Evolutionary conservation across 2,113 vertebrate genomes (phyloP), one percentile per base, ranked within the genome.

Genomic region (Salvator merianae): DNA sequence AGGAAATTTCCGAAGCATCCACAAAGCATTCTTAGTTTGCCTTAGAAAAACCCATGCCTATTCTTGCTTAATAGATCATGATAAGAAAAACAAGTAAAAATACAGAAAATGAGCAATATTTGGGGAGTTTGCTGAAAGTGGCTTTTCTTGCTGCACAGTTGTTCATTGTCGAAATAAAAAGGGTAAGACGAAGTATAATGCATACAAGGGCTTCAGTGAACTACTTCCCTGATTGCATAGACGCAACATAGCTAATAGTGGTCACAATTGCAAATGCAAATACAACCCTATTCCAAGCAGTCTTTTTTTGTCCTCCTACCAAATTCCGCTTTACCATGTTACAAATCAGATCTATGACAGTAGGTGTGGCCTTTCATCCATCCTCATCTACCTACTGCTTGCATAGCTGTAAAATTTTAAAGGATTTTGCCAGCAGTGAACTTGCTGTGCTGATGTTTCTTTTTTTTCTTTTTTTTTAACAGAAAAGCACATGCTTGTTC

Each of bases 341-440:
- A 90, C 88, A 92, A 85, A 83, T 92, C 91, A 86, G 83, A 91
- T 91, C 76, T 91, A 92, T 92, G 83, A 86, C 90, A 85, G 93
- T 93, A 92, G 89, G 88, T 43, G 91, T 80, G 90, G 82, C 90
- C 92, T 93, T 94, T 91, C 91, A 89, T 89, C 92, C 82, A 91
- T 92, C 92, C 81, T 93, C 91, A 88, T 5, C 82, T 70, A 91
- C 91, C 82, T 70, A 91, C 91, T 63, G 9, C 77, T 91, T 88
- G 84, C 94, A 93, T 94, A 91, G 93, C 89, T 89, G 36, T 91
- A 65, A 77, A 78, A 74, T 90, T 92, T 90, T 87, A 63, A 88
- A 91, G 91, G 88, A 78, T 83, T 90, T 84, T 90, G 86, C 90
- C 94, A 93, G 87, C 89, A 84, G 86, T 91, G 91, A 88, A 81